Base-by-base conservation (phyloP, 2,113 vertebrate species). In the Gila orcuttii region DNA sequence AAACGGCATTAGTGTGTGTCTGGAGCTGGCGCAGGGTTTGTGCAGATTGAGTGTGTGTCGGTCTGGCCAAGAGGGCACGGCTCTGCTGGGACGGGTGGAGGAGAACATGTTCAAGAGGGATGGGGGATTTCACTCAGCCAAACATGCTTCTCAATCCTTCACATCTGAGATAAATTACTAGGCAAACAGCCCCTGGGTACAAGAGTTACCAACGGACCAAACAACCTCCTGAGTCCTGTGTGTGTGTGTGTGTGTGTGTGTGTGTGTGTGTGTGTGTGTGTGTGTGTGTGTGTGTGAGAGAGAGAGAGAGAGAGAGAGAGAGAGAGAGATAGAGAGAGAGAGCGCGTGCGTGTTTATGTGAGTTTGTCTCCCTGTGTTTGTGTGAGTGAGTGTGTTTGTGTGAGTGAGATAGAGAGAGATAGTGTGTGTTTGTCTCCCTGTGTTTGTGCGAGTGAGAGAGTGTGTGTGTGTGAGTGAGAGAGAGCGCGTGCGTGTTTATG, bases 121-220 rank as follows among this genome's bases (percentile, higher is more conserved):
- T 91, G 92, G 92, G 92, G 94, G 92, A 94, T 91, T 93, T 94
- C 92, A 91, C 94, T 95, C 92, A 94, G 92, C 92, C 92, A 95
- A 95, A 95, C 94, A 94, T 94, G 93, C 92, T 94, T 94, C 94
- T 93, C 91, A 93, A 94, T 93, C 92, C 92, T 93, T 92, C 93
- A 95, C 94, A 94, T 94, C 92, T 93, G 93, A 94, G 90, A 94
- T 93, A 93, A 94, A 95, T 95, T 95, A 95, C 93, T 93, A 94
- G 91, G 93, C 94, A 95, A 95, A 95, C 93, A 93, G 93, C 93
- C 92, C 90, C 93, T 90, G 93, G 92, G 93, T 92, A 94, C 92
- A 90, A 92, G 92, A 93, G 91, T 92, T 90, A 91, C 93, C 93
- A 95, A 94, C 93, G 91, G 94, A 94, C 93, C 92, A 93, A 94